phyloP scores from a whole-genome alignment of 2,888 invertebrate species.

The Leptopilina syphax region DNA sequence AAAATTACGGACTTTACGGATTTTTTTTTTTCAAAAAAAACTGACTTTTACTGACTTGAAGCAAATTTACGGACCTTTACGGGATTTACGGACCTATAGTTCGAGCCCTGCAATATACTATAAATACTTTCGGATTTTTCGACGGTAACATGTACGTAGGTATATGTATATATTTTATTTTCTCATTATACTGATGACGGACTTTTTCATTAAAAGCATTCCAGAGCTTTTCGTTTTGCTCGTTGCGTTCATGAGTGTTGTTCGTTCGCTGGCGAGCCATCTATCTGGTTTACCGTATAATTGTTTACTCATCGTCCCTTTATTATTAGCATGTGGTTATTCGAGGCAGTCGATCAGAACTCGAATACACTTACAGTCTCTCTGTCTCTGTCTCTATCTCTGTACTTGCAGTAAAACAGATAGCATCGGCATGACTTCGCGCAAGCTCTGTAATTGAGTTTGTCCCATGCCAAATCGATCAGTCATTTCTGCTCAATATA shows the following conservation, averaged over 20 bases:
- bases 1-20: no score
- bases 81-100: no score
- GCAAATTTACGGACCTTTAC: no score
- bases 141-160: no score
- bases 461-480: constrained; percentile 56
- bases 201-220: constrained; percentile 60
- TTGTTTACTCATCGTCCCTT: constrained; percentile 58
- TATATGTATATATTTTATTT: neutral
- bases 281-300: constrained; percentile 49
- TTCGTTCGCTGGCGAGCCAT: constrained; percentile 14
- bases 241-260: neutral
- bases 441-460: constrained; percentile 58
- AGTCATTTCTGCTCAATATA: constrained; percentile 50
- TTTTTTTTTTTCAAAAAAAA: no score
- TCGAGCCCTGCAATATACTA: no score
- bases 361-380: constrained; percentile 37
- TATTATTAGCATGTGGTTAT: constrained; percentile 59
- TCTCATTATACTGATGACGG: constrained; percentile 33
- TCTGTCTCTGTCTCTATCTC: constrained; percentile 1
- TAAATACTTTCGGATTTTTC: no score
- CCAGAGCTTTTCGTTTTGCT: constrained; percentile 25
- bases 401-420: constrained; percentile 46
- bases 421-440: constrained; percentile 54
- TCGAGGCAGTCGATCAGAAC: constrained; percentile 45
- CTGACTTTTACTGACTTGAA: no score